Base-by-base conservation (phyloP, 2,797 vertebrate genomes). In the Microchirus variegatus region DNA sequence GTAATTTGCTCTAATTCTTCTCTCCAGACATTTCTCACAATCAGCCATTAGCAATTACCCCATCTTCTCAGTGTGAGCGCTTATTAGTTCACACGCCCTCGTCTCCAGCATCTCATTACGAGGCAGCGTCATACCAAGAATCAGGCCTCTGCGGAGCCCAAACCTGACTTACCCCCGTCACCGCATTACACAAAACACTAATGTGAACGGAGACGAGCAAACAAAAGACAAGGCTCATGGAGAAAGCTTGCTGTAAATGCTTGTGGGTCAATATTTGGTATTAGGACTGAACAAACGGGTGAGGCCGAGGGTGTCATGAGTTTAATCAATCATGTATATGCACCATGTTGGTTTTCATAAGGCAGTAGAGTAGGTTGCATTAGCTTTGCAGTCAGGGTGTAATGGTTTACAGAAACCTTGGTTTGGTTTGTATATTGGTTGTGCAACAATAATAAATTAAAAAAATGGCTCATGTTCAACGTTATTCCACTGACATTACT, bases 191-290 rank as follows among this genome's bases (percentile, higher is more conserved):
- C 22, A 2, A 44, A 36, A 5, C 11, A n/a, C 5, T 69, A 15
- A 42, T 6, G 11, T 18, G 9, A 56, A 67, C 57, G 2, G 1
- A 63, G 52, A 22, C 19, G 70, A 59, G 52, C 50, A 19, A 18
- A 48, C 44, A 71, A 78, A 74, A 63, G 69, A 75, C 44, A 26
- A 53, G 15, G 61, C 45, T 71, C 47, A 52, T n/a, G 50, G 52
- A 17, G 46, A 67, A 40, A 64, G 48, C 22, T 63, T 38, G 43
- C 43, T 54, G 40, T 50, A 75, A 76, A 68, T 70, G 52, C 63
- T 80, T 84, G 74, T 78, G 73, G 71, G 81, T 89, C 85, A 91
- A 92, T 86, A 86, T 82, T 89, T 84, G 83, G 74, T 45, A 49
- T 59, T 57, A 40, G 47, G 52, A 60, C 55, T 73, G 69, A 77